Conservation (phyloP, 2,888 invertebrate genomes). For the Callinectes sapidus region DNA sequence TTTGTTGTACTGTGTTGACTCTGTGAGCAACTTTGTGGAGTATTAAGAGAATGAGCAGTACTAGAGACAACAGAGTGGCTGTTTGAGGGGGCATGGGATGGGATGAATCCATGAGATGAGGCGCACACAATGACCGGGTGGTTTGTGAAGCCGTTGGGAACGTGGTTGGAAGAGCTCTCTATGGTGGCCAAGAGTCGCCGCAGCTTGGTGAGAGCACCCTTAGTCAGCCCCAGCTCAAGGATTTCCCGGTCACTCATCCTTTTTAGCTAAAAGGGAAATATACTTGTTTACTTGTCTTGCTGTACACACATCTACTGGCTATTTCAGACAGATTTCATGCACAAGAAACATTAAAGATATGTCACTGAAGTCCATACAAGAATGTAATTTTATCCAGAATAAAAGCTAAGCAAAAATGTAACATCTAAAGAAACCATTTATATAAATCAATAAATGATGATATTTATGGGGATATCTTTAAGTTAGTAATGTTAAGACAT, state of each 20-base stretch:
- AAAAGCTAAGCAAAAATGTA: not conserved
- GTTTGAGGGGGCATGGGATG: conserved; percentile 38
- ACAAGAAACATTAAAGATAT: not conserved
- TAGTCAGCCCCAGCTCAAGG: conserved; percentile 79
- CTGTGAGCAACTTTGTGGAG: conserved; percentile 34
- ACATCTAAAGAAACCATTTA: not conserved
- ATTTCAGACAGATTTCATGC: not conserved
- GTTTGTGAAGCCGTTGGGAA: conserved; percentile 62
- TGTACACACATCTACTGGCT: not conserved
- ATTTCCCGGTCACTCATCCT: conserved; percentile 82
- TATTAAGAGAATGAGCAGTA: conserved; percentile 25
- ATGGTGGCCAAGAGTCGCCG: conserved; percentile 80
- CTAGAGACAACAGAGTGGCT: conserved; percentile 21
- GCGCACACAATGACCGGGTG: conserved; percentile 34
- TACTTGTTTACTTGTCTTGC: not conserved
- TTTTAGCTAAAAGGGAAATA: conserved; percentile 78
- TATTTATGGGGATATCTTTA: not conserved
- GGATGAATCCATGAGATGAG: conserved; percentile 38
- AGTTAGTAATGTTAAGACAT: not conserved
- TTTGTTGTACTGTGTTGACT: conserved; percentile 29
- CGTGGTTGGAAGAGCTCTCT: conserved; percentile 74
- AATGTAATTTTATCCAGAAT: too few species aligned
- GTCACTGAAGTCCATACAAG: not conserved
- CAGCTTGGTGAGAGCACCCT: conserved; percentile 79
- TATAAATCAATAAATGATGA: not conserved